These are phyloP conservation scores for Coronaproctus castanopsis DNA, from an alignment of 2,888 invertebrate species.

Conservation along the genomic window DNA sequence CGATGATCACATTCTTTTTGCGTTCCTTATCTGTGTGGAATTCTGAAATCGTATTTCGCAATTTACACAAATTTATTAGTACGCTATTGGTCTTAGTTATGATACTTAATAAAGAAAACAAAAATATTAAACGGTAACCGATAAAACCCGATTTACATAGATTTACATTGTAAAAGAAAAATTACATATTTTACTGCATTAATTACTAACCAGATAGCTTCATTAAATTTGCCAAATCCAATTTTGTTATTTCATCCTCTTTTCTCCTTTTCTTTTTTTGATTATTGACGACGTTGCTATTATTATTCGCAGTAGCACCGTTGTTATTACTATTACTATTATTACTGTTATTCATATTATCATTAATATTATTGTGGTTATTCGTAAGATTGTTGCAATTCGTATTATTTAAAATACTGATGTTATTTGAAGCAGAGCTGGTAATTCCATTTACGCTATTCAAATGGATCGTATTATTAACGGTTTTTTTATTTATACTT, in stretches of 20 bases:
- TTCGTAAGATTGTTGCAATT: slow-evolving; percentile 15
- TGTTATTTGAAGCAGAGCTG: slow-evolving; percentile 3
- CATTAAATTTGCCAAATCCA: slow-evolving; percentile 52
- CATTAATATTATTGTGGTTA: slow-evolving; percentile 12
- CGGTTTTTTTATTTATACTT: slow-evolving; percentile 12
- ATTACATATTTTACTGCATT: neutral
- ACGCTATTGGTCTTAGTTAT: too few relatives aligned
- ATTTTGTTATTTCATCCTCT: slow-evolving; percentile 30
- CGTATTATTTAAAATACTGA: slow-evolving; percentile 3
- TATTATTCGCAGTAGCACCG: slow-evolving; percentile 3
- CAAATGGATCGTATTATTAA: neutral
- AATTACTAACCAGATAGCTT: slow-evolving; percentile 38
- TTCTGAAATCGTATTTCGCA: too few relatives aligned
- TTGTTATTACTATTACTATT: slow-evolving; percentile 1
- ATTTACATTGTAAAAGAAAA: too few relatives aligned
- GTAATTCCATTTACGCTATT: slow-evolving; percentile 1
- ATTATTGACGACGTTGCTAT: slow-evolving; percentile 15
- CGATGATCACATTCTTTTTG: too few relatives aligned
- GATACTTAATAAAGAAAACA: too few relatives aligned
- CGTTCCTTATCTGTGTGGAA: too few relatives aligned
- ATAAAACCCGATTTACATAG: too few relatives aligned
- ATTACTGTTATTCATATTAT: slow-evolving; percentile 1
- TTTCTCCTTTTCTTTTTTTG: slow-evolving; percentile 30
- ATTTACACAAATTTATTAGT: too few relatives aligned
- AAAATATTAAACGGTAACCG: too few relatives aligned